Evolutionary conservation across 1,140 invertebrate species (phyloP), one percentile per base, ranked within the genome.

Genomic region (Aphaenogaster floridana): DNA sequence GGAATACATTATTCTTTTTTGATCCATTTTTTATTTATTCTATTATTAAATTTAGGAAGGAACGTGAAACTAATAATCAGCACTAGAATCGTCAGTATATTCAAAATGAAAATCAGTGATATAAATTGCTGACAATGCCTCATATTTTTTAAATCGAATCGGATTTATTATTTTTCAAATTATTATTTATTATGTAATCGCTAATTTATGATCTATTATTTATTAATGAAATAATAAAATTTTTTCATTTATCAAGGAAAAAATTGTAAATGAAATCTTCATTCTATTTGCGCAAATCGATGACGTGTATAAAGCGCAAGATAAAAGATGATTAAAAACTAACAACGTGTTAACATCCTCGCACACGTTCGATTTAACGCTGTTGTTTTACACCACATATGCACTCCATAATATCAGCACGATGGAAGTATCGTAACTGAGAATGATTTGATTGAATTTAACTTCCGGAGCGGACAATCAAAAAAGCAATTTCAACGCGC

Each of bases 401-500:
- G 63, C 64, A 21, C 7, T 39, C 17, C 52, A 61, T 74, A 50
- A 83, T 83, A 83, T 83, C n/a, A 34, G 69, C 34, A 11, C 34
- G 69, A 76, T 84, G 80, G 54, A 61, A 76, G 80, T 84, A 39
- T 66, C 52, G 69, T 76, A 84, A 84, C 72, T 74, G 80, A 84
- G 69, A 76, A 84, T 84, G 80, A 84, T 84, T 84, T 76, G 69
- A 84, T 84, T 84, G 80, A 72, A 74, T 84, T 84, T 84, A 84
- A 84, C 80, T 84, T 84, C 54, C 80, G 69, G 36, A 21, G 66
- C 79, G 79, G 80, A 74, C 80, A 84, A 84, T 84, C 54, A 84
- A 83, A 84, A 84, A 84, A 84, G 80, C 80, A 84, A 84, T 84
- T 84, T 84, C 80, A 84, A 76, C 80, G 69, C 54, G 80, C 80